These are phyloP conservation scores for Dryobates pubescens DNA, from an alignment of 2,797 vertebrate genomes.

Conservation along the genomic window DNA sequence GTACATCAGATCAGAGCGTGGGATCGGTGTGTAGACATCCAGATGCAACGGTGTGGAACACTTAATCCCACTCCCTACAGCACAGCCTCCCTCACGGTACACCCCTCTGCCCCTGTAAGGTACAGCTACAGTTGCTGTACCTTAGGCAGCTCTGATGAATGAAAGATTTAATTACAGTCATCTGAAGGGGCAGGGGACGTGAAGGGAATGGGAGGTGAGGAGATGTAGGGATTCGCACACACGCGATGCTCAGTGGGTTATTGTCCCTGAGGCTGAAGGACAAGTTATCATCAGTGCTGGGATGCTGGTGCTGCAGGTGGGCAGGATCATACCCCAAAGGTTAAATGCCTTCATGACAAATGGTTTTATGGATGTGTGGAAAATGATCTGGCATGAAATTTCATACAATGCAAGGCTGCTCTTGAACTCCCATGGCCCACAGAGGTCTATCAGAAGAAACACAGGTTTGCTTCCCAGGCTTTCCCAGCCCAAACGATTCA, in stretches of 20 bases:
- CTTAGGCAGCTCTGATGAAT: neutral
- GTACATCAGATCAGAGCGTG: neutral
- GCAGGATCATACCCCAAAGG: neutral
- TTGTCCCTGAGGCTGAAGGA: neutral
- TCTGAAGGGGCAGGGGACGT: neutral
- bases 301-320: neutral
- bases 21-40: neutral
- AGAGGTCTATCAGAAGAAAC: neutral
- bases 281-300: neutral
- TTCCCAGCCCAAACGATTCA: neutral
- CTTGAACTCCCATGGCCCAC: neutral
- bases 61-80: neutral
- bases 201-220: neutral
- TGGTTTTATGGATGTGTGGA: neutral
- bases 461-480: neutral
- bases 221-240: neutral
- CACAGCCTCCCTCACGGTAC: neutral
- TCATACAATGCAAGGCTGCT: neutral
- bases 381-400: neutral
- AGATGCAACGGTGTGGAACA: neutral
- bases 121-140: neutral
- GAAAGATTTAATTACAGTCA: neutral
- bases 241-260: accelerated
- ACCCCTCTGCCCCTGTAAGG: neutral
- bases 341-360: neutral